Evolutionary conservation across 1,140 invertebrate genomes (phyloP).

Genomic region (Drosophila biarmipes): DNA sequence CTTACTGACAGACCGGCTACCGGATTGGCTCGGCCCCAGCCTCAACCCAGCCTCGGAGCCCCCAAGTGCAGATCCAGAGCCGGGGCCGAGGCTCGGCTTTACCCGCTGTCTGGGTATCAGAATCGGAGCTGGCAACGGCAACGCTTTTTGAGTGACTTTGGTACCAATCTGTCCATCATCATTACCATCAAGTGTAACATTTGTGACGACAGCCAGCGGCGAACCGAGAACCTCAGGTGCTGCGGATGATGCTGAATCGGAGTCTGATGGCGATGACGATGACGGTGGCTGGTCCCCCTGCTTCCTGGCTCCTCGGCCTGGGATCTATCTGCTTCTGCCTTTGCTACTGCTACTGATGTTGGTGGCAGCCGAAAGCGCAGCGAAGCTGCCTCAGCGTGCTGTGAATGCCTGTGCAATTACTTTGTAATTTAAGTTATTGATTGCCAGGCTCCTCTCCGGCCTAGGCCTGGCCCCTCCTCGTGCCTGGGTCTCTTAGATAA

Average conservation of each 20-base stretch:
- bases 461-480: slow-evolving; percentile 14
- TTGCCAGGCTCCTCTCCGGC: slow-evolving; percentile 68
- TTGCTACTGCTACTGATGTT: slow-evolving; percentile 10
- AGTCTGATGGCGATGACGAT: slow-evolving; percentile 20
- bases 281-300: slow-evolving; percentile 19
- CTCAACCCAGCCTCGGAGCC: slow-evolving; percentile 1
- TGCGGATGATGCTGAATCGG: slow-evolving; percentile 32
- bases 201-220: slow-evolving; percentile 80
- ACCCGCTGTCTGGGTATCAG: slow-evolving; percentile 45
- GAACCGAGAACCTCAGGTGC: slow-evolving; percentile 62
- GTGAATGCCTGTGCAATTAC: slow-evolving; percentile 84
- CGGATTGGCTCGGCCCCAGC: slow-evolving; percentile 70
- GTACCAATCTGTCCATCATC: slow-evolving; percentile 85
- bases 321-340: background rate
- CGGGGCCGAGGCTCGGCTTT: slow-evolving; percentile 43
- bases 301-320: background rate
- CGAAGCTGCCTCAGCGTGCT: slow-evolving; percentile 69
- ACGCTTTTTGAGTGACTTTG: slow-evolving; percentile 84
- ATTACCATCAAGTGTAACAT: slow-evolving; percentile 84
- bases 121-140: slow-evolving; percentile 66
- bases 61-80: slow-evolving; percentile 18
- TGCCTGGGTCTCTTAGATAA: slow-evolving; percentile 60
- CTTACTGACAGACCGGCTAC: slow-evolving; percentile 83
- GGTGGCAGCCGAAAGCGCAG: slow-evolving; percentile 37
- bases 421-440: slow-evolving; percentile 85